These are phyloP conservation scores for Caerostris darwini DNA, from an alignment of 1,140 invertebrate species.

Conservation along the genomic window DNA sequence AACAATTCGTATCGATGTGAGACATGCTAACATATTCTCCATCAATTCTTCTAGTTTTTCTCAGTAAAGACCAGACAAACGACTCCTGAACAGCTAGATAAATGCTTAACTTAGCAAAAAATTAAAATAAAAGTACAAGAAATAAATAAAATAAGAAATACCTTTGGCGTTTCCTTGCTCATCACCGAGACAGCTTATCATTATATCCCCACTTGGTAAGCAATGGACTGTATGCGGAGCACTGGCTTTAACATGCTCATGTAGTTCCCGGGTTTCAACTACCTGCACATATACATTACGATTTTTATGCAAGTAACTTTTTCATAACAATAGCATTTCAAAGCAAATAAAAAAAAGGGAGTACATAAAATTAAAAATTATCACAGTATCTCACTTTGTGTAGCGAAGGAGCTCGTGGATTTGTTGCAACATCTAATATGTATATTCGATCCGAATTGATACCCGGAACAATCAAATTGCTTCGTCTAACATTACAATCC, in stretches of 20 bases:
- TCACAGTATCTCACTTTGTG: constrained; percentile 60
- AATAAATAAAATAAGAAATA: neutral
- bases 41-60: no score
- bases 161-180: constrained; percentile 87
- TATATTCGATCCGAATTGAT: constrained; percentile 93
- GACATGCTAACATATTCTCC: no score
- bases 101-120: no score
- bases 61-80: no score
- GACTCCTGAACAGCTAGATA: no score
- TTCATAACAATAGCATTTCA: no score
- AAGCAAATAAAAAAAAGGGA: neutral
- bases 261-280: constrained; percentile 86
- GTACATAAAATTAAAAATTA: no score
- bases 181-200: constrained; percentile 97
- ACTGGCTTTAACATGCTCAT: constrained; percentile 86
- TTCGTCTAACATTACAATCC: constrained; percentile 86
- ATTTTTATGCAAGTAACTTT: no score
- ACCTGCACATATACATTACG: constrained; percentile 80
- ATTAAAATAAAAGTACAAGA: no score
- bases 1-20: no score
- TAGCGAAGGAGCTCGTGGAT: constrained; percentile 85
- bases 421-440: constrained; percentile 89
- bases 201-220: constrained; percentile 93
- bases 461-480: constrained; percentile 91
- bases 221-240: constrained; percentile 97